Base-by-base conservation (phyloP, 1,140 invertebrate species). In the Drosophila truncata region DNA sequence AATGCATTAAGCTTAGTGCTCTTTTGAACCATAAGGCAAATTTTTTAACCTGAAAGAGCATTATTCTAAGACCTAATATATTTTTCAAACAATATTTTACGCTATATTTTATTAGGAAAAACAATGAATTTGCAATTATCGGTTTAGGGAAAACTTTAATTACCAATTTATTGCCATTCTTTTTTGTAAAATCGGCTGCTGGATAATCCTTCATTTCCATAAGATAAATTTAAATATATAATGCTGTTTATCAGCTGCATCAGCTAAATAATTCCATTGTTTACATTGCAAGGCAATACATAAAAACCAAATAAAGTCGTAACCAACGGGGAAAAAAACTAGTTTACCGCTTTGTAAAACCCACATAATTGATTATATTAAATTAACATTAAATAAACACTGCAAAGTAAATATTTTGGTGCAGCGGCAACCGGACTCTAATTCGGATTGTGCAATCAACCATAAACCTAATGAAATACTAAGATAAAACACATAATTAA, bases 381-480 rank as follows among this genome's bases (percentile, higher is more conserved):
- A 73, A 88, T 88, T 80, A 83, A 83, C 83, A 88, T 80, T 80
- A 63, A 77, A 50, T 81, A 87, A 88, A 87, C 83, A 87, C 50
- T 41, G 75, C 50, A 66, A 18, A 50, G 65, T 77, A 80, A 83
- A 87, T 74, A 87, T 46, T 67, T 59, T 37, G 46, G 64, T 49
- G 58, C 42, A 57, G 16, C 65, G 50, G 49, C 27, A 33, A 54
- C 25, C 18, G 44, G 20, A 60, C 55, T 64, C 42, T 74, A 57
- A 63, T 65, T 61, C 71, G 20, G 65, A 66, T 65, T 85, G 70
- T 72, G 63, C 59, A 76, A 57, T 84, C 64, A 78, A 63, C 84
- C 41, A 65, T 59, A 57, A 83, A 59, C 42, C 62, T 65, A 73
- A 66, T 69, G 78, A 85, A 85, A 84, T 85, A 85, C 52, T 60